Evolutionary conservation across 2,797 vertebrate genomes (phyloP).

Genomic region (Heliangelus exortis): DNA sequence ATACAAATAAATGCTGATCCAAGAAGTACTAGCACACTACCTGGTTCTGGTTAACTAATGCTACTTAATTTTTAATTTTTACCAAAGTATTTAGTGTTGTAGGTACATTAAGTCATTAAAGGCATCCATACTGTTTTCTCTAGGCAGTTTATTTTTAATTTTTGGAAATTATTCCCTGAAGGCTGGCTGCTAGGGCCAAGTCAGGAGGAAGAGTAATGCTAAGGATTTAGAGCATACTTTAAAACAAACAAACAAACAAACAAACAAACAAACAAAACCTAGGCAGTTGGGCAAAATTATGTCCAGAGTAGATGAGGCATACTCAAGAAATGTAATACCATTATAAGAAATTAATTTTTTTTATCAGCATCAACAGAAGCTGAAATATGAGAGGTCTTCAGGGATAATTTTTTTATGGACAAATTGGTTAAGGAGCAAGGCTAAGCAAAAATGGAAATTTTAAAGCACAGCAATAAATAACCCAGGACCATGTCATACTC

Average conservation of each 20-base stretch:
- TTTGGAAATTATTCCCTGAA: not conserved
- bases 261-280: not conserved
- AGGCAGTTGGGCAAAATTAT: not conserved
- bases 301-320: not conserved
- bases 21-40: not conserved
- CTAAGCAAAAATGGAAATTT: not conserved
- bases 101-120: not conserved
- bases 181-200: accelerated
- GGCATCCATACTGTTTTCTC: not conserved
- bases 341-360: not conserved
- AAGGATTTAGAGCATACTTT: not conserved
- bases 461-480: not conserved
- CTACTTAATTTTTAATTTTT: not conserved
- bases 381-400: not conserved
- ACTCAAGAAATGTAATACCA: not conserved
- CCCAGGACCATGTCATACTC: not conserved
- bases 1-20: not conserved
- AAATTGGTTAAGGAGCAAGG: not conserved
- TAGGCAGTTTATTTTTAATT: not conserved
- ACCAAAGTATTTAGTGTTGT: not conserved
- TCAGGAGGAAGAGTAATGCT: not conserved
- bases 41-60: not conserved
- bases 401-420: not conserved
- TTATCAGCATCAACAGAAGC: not conserved
- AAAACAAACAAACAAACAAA: not conserved